phyloP scores from a whole-genome alignment of 1,140 invertebrate species.

The Druon quercuslanigerum region DNA sequence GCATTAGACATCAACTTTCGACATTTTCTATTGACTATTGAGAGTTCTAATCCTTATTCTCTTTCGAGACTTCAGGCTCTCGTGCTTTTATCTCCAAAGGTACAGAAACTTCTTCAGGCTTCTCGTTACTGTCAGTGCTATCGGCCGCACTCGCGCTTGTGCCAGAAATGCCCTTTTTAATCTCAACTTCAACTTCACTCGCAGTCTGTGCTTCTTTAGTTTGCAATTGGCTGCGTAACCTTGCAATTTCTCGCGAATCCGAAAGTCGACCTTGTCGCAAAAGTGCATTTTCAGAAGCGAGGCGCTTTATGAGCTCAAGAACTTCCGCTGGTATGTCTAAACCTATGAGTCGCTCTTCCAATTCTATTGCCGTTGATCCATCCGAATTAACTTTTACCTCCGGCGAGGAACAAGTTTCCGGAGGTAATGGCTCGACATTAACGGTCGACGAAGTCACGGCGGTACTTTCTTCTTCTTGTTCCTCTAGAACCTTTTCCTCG shows the following conservation, averaged over 20 bases:
- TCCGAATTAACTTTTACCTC: conserved; percentile 64
- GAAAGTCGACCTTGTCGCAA: conserved; percentile 42
- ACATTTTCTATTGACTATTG: conserved; percentile 33
- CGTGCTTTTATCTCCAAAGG: conserved; percentile 58
- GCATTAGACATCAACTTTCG: conserved; percentile 44
- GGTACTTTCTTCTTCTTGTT: conserved; percentile 65
- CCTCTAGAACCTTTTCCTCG: conserved; percentile 2
- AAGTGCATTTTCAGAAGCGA: conserved; percentile 60
- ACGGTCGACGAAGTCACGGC: conserved; percentile 71
- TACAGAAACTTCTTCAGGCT: conserved; percentile 45
- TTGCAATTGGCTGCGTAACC: conserved; percentile 52
- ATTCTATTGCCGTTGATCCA: conserved; percentile 42
- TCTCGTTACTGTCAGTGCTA: conserved; percentile 64
- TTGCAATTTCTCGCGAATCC: conserved; percentile 57
- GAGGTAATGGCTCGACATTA: conserved; percentile 52
- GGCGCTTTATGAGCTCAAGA: conserved; percentile 58
- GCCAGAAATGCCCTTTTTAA: conserved; percentile 38
- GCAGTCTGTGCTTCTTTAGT: conserved; percentile 52
- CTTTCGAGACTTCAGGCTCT: conserved; percentile 47
- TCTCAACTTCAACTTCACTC: conserved; percentile 42
- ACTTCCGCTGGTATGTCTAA: conserved; percentile 67
- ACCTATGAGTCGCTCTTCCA: conserved; percentile 59
- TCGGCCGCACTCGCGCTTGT: conserved; percentile 61
- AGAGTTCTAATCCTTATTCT: conserved; percentile 61
- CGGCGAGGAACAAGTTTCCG: conserved; percentile 52